A percentile compares a stretch with the other conserved stretches of the same genome.
phyloP scores from a whole-genome alignment of 2,888 invertebrate genomes.

The Microplitis manilae region DNA sequence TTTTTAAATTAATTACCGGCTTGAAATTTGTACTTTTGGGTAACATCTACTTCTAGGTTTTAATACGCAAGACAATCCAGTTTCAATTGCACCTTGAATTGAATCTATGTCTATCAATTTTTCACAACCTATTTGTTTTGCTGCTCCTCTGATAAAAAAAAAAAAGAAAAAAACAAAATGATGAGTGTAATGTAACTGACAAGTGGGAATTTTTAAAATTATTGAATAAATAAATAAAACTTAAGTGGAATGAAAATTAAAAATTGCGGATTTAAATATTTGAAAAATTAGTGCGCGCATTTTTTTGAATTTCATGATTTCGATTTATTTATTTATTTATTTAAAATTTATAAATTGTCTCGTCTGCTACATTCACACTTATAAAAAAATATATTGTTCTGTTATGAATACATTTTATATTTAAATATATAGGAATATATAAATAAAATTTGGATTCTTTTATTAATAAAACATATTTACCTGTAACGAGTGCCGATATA shows the following conservation, averaged over 20 bases:
- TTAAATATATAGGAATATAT: slow-evolving; percentile 16
- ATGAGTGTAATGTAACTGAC: too few relatives aligned
- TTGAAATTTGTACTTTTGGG: slow-evolving; percentile 77
- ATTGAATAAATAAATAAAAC: too few relatives aligned
- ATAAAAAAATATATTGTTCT: not conserved
- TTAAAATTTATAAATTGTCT: too few relatives aligned
- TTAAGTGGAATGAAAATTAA: too few relatives aligned
- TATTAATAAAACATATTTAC: slow-evolving; percentile 69
- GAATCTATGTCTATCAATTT: slow-evolving; percentile 75
- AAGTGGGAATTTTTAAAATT: too few relatives aligned
- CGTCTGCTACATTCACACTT: not conserved
- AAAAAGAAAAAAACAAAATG: slow-evolving; percentile 25
- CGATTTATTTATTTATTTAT: too few relatives aligned
- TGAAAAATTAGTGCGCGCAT: too few relatives aligned
- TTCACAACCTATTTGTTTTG: slow-evolving; percentile 75
- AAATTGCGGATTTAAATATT: too few relatives aligned
- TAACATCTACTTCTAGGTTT: slow-evolving; percentile 72
- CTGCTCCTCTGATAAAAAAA: slow-evolving; percentile 77
- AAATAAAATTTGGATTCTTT: too few relatives aligned
- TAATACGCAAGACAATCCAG: slow-evolving; percentile 74
- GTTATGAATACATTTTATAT: not conserved
- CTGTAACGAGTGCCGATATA: slow-evolving; percentile 86
- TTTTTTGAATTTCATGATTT: too few relatives aligned
- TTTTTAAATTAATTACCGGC: slow-evolving; percentile 75
- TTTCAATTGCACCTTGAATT: slow-evolving; percentile 83